Evolutionary conservation across 2,888 invertebrate genomes (phyloP).

Genomic region (Acrobasis suavella): DNA sequence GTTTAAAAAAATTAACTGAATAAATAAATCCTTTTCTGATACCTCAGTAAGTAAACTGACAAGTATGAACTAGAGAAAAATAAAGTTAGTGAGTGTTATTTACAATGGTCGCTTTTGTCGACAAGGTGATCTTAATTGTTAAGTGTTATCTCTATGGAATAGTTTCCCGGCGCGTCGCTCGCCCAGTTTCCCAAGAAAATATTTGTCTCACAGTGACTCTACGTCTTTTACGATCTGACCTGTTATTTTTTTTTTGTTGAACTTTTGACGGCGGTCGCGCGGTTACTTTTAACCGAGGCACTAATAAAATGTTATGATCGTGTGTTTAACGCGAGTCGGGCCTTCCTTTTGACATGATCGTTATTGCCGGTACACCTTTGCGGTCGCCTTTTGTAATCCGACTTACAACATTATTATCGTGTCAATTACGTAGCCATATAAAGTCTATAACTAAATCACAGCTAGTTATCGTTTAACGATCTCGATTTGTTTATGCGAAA

Average conservation of each 20-base stretch:
- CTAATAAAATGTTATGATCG: constrained; percentile 83
- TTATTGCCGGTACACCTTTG: constrained; percentile 76
- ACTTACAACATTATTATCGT: constrained; percentile 75
- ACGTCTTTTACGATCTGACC: constrained; percentile 78
- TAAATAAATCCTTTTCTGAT: constrained; percentile 10
- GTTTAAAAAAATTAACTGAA: constrained; percentile 8
- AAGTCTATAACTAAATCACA: constrained; percentile 61
- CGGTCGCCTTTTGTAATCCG: constrained; percentile 74
- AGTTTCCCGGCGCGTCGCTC: constrained; percentile 43
- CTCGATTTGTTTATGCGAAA: constrained; percentile 56
- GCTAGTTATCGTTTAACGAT: constrained; percentile 60
- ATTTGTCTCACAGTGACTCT: constrained; percentile 70
- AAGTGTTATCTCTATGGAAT: constrained; percentile 31
- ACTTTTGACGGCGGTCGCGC: constrained; percentile 77
- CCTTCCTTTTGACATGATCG: constrained; percentile 80
- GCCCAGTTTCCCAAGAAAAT: constrained; percentile 46
- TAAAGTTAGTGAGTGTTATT: constrained; percentile 14
- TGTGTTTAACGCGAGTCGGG: constrained; percentile 81
- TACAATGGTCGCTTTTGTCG: constrained; percentile 10
- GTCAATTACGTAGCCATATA: constrained; percentile 75
- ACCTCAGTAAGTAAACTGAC: neutral
- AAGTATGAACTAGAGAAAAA: neutral
- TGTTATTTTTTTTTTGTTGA: constrained; percentile 74
- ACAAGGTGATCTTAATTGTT: constrained; percentile 15
- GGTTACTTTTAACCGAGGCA: constrained; percentile 79